A percentile compares a stretch with the other conserved stretches of the same genome.
phyloP scores from a whole-genome alignment of 1,140 invertebrate species.

The Coenobita brevimanus region DNA sequence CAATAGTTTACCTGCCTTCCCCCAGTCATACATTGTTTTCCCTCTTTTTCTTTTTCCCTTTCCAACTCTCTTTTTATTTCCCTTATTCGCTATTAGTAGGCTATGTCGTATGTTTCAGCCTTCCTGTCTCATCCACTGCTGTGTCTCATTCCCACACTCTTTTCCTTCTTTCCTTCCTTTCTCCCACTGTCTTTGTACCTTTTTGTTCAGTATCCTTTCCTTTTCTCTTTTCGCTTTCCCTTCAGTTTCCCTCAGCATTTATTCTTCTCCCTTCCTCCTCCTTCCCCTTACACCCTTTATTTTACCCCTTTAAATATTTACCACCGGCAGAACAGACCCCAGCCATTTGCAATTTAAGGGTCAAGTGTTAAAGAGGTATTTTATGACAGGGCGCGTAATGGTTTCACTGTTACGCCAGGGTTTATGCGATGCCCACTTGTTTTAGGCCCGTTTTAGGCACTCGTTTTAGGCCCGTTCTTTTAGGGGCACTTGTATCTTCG shows the following conservation, averaged over 20 bases:
- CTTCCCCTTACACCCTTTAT: neutral
- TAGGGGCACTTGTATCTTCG: no score
- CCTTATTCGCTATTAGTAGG: neutral
- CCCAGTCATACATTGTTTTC: neutral
- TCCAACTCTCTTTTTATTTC: neutral
- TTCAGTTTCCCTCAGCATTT: no score
- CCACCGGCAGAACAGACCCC: no score
- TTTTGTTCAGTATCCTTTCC: neutral
- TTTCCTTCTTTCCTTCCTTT: neutral
- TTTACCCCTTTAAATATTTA: neutral
- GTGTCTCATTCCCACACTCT: neutral
- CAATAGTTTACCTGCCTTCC: neutral
- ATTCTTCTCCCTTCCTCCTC: neutral
- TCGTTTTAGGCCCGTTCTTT: no score
- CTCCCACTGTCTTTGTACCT: neutral
- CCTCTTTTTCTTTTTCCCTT: neutral
- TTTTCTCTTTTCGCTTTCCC: neutral
- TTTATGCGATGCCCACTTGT: no score
- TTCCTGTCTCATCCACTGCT: neutral
- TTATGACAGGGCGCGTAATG: no score
- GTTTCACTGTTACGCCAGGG: no score
- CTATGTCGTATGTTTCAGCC: neutral
- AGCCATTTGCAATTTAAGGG: no score
- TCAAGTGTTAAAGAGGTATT: no score
- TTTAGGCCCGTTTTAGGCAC: no score